Base-by-base conservation (phyloP, 2,797 vertebrate genomes). In the Alfaro cultratus region DNA sequence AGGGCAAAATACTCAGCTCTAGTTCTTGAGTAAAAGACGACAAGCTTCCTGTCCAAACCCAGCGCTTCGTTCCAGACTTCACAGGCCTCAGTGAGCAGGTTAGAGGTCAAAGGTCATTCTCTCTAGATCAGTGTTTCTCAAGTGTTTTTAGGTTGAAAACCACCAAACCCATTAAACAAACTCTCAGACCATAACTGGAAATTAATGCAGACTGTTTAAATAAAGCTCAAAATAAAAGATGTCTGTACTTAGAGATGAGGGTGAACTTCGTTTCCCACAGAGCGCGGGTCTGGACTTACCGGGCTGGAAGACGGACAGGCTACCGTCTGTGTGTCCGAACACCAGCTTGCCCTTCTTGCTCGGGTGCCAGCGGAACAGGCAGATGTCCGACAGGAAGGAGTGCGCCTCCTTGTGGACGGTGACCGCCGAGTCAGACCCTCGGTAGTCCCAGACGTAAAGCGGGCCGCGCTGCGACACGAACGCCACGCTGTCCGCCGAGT, bases 301-400 rank as follows among this genome's bases (percentile, higher is more conserved):
- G 93, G 97, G 97, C 80, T 99, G 98, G 87, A 99, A 99, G 87
- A 99, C 83, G 7, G 98, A 99, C 18, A 99, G 92, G 88, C 97
- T 99, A 53, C 98, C 98, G 77, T 99, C 98, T 0, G 96, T 97
- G 92, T 99, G 98, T 51, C 98, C 98, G 85, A 99, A 99, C 23
- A 95, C 96, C 79, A 99, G 94, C 80, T 98, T 99, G 34, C 97
- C 97, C 89, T 95, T 97, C 91, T 97, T 97, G 79, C 95, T 93
- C 1, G 97, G 96, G 81, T 99, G 98, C 98, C 98, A 99, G 77
- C 98, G 94, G 92, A 99, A 99, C 4, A 98, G 92, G 79, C 96
- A 97, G 91, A 99, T 97, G 83, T 99, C 98, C 0, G 98, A 98
- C 74, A 98, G 92, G 92, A 99, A 99, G 88, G 97, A 97, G 77